Conservation (phyloP, 2,888 invertebrate species). For the Dorcus parallelipipedus region DNA sequence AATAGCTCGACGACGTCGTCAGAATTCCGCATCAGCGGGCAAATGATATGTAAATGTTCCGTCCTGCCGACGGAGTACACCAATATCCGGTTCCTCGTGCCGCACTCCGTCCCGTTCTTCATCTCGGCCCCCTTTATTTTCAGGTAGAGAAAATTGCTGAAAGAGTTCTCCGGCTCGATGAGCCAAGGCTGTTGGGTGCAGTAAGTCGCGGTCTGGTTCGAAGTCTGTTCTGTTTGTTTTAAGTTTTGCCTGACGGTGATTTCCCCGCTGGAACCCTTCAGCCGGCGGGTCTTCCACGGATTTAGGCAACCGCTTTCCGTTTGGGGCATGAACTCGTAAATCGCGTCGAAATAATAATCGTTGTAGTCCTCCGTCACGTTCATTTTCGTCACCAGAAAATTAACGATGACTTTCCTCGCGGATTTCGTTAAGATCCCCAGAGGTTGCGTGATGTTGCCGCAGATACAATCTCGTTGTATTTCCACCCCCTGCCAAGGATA, state of each 20-base stretch:
- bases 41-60: slow-evolving; percentile 61
- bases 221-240: slow-evolving; percentile 50
- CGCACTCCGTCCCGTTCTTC: slow-evolving; percentile 54
- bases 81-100: slow-evolving; percentile 67
- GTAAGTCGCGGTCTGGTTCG: slow-evolving; percentile 50
- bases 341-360: slow-evolving; percentile 75
- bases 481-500: slow-evolving; percentile 68
- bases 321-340: slow-evolving; percentile 63
- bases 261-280: slow-evolving; percentile 72
- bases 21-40: slow-evolving; percentile 54
- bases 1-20: slow-evolving; percentile 62
- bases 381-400: slow-evolving; percentile 74
- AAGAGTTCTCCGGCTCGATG: slow-evolving; percentile 69
- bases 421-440: slow-evolving; percentile 65
- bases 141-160: slow-evolving; percentile 68
- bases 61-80: slow-evolving; percentile 70
- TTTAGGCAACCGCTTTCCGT: slow-evolving; percentile 60
- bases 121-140: slow-evolving; percentile 60
- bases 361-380: slow-evolving; percentile 77
- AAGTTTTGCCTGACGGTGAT: slow-evolving; percentile 56
- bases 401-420: slow-evolving; percentile 67
- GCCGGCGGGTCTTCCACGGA: slow-evolving; percentile 62
- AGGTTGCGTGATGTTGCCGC: slow-evolving; percentile 65
- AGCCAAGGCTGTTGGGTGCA: slow-evolving; percentile 77
- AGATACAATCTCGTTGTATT: slow-evolving; percentile 69